Evolutionary conservation across 2,888 invertebrate species (phyloP).

Genomic region (Ypsolopha scabrella): DNA sequence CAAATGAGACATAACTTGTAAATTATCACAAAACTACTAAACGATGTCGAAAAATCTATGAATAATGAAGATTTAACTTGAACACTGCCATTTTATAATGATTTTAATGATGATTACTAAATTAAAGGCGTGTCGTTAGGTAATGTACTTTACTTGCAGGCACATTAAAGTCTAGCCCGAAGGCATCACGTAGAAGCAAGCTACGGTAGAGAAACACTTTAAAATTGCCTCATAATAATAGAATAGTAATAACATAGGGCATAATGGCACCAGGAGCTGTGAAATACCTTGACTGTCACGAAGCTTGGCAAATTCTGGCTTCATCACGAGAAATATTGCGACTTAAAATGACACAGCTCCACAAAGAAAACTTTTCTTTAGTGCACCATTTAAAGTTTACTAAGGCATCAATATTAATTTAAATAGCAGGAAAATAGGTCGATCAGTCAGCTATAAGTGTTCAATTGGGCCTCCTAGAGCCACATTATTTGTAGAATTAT

Average conservation of each 20-base stretch:
- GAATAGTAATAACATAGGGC: conserved; percentile 13
- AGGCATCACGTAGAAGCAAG: background rate
- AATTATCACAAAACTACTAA: too few relatives aligned
- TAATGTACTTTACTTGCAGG: too few relatives aligned
- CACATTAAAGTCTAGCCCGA: too few relatives aligned
- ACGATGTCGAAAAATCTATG: too few relatives aligned
- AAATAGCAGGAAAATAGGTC: conserved; percentile 25
- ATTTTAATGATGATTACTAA: too few relatives aligned
- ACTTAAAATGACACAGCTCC: background rate
- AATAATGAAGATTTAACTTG: too few relatives aligned
- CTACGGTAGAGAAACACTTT: background rate
- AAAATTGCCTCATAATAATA: background rate
- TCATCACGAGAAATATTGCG: conserved; percentile 25
- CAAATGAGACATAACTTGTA: too few relatives aligned
- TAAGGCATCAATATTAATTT: too few relatives aligned
- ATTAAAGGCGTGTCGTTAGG: too few relatives aligned
- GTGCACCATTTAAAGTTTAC: too few relatives aligned
- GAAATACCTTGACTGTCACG: conserved; percentile 45
- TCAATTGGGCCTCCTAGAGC: conserved; percentile 15
- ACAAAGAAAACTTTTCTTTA: too few relatives aligned
- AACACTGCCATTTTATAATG: too few relatives aligned
- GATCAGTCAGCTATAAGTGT: conserved; percentile 19
- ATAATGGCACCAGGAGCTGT: conserved; percentile 31
- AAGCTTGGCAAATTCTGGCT: conserved; percentile 23
- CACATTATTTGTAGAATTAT: conserved; percentile 43